Evolutionary conservation across 2,888 invertebrate species (phyloP).

Genomic region (Cybosia mesomella): DNA sequence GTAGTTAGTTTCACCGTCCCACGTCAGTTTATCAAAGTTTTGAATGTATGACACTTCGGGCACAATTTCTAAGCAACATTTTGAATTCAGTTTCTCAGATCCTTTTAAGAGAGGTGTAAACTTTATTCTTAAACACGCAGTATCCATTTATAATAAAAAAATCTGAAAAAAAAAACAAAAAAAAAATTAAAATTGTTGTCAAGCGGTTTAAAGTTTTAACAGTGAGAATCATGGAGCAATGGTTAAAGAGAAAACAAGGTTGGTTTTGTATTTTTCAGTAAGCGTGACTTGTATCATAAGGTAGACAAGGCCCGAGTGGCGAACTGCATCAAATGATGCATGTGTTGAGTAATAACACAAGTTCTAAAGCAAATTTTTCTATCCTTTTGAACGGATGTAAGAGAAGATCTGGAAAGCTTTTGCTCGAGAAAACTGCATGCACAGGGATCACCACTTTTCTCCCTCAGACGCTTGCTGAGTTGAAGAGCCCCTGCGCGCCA

Average conservation of each 20-base stretch:
- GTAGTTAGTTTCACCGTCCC: conserved; percentile 61
- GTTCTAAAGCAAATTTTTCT: too few species aligned
- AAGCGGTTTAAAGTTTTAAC: not conserved
- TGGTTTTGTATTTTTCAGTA: not conserved
- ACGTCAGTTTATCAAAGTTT: conserved; percentile 72
- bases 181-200: conserved; percentile 16
- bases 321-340: too few species aligned
- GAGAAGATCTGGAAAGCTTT: too few species aligned
- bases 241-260: not conserved
- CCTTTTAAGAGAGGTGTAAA: conserved; percentile 70
- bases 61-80: conserved; percentile 73
- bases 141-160: conserved; percentile 62
- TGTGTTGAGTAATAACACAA: too few species aligned
- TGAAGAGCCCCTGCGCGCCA: too few species aligned
- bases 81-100: conserved; percentile 55
- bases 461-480: too few species aligned
- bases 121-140: conserved; percentile 69
- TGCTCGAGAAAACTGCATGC: too few species aligned
- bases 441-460: too few species aligned
- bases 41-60: conserved; percentile 70
- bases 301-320: not conserved
- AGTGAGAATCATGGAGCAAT: not conserved
- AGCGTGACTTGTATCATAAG: too few species aligned
- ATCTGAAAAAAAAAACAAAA: conserved; percentile 34
- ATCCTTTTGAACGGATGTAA: too few species aligned